Base-by-base conservation (phyloP, 2,797 vertebrate genomes). In the Falco cherrug region DNA sequence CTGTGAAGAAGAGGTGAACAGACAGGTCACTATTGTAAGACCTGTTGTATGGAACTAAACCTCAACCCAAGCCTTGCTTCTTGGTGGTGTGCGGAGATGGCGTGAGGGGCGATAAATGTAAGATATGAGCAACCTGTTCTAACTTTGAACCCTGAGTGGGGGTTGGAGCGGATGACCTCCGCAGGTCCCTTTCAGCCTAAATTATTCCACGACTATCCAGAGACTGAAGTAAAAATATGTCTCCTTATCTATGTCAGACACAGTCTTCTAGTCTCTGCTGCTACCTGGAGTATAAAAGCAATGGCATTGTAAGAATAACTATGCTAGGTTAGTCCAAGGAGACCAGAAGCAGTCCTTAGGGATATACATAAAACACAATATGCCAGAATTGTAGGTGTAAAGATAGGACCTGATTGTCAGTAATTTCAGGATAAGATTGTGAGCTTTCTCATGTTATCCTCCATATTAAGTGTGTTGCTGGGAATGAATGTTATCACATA, bases 191-290 rank as follows among this genome's bases (percentile, higher is more conserved):
- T 70, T 61, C 8, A 75, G 57, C 95, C 89, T 91, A 35, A 87
- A 83, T 94, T 74, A 50, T 87, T 80, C 60, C 29, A 6, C 9
- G 67, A 4, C 63, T 86, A 13, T 41, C 57, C 73, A 69, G 93
- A 94, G 86, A 73, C 84, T 47, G 61, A 31, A 89, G 87, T 89
- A 92, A 93, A 96, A 95, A 96, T 93, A 37, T 3, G 50, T 90
- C 48, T 86, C 51, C 57, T 95, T 88, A 88, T 93, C 83, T 94
- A 2, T 91, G 87, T 93, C 93, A 95, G 87, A 67, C 90, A 57
- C 90, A 57, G 6, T 50, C 68, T 87, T 28, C 56, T 91, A 9
- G 9, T 68, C 75, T 83, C 63, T 91, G 89, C 60, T 74, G 78
- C 75, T 94, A 5, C 73, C 79, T 70, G 89, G 41, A 85, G 56